Evolutionary conservation across 1,140 invertebrate species (phyloP).

Genomic region (Orchesella cincta): DNA sequence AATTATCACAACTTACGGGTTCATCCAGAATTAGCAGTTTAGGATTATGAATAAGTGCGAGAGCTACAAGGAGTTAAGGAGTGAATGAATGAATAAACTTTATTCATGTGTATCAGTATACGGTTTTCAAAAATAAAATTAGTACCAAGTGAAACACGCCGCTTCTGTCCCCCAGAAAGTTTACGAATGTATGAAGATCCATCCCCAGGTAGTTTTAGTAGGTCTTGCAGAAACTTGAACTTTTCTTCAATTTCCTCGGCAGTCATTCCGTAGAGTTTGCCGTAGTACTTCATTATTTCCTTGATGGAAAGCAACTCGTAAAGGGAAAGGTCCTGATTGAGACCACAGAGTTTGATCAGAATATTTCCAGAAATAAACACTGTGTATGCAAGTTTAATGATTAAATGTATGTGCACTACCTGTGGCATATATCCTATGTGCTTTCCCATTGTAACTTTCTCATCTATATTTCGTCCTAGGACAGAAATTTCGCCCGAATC

Average conservation of each 20-base stretch:
- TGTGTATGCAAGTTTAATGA: too few species aligned
- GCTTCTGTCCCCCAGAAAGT: background rate
- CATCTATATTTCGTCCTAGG: conserved; percentile 52
- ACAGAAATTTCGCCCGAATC: conserved; percentile 55
- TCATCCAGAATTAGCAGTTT: background rate
- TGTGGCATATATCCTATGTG: conserved; percentile 52
- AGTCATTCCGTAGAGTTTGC: conserved; percentile 36
- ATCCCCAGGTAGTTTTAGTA: background rate
- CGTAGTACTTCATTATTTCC: conserved; percentile 44
- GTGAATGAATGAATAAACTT: too few species aligned
- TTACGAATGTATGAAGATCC: background rate
- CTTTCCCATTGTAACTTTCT: background rate
- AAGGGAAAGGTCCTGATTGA: conserved; percentile 42
- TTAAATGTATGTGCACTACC: too few species aligned
- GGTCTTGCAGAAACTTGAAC: background rate
- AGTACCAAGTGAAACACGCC: background rate
- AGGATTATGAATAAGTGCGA: background rate
- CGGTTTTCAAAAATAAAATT: too few species aligned
- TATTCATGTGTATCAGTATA: too few species aligned
- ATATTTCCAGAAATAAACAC: too few species aligned
- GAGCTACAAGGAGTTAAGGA: too few species aligned
- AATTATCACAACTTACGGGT: background rate
- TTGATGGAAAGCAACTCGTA: conserved; percentile 37
- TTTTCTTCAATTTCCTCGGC: background rate
- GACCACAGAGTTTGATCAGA: too few species aligned